phyloP scores from a whole-genome alignment of 1,140 invertebrate species.

The Neoseiulus cucumeris region DNA sequence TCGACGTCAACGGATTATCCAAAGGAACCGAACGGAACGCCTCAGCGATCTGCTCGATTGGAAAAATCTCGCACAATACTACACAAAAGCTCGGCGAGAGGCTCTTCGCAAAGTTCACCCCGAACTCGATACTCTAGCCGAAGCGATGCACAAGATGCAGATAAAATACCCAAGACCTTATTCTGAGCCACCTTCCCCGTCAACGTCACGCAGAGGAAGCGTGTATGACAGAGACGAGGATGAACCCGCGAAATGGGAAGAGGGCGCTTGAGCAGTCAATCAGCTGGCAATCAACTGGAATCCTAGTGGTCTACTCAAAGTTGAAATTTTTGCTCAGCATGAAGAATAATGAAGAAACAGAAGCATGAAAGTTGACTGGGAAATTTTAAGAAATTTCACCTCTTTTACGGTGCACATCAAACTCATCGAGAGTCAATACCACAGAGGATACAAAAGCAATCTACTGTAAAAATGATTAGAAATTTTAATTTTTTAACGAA shows the following conservation, averaged over 20 bases:
- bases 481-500: no score
- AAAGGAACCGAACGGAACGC: slow-evolving; percentile 35
- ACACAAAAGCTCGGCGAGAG: background rate
- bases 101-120: background rate
- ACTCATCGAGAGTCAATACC: no score
- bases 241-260: slow-evolving; percentile 25
- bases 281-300: no score
- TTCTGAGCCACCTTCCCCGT: slow-evolving; percentile 75
- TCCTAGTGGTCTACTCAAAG: no score
- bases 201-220: slow-evolving; percentile 59
- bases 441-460: no score
- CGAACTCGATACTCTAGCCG: background rate
- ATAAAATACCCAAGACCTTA: slow-evolving; percentile 67
- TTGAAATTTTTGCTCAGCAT: no score
- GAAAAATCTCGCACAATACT: slow-evolving; percentile 28
- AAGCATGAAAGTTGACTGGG: no score
- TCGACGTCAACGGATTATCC: slow-evolving; percentile 34
- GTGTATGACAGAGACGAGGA: slow-evolving; percentile 57
- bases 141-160: slow-evolving; percentile 30
- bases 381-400: no score
- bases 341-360: no score
- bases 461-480: no score
- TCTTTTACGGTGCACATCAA: no score
- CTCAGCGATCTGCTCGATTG: slow-evolving; percentile 36
- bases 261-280: no score